A percentile compares a stretch with the other conserved stretches of the same genome.
phyloP scores from a whole-genome alignment of 2,113 vertebrate species.

The Scatophagus argus region DNA sequence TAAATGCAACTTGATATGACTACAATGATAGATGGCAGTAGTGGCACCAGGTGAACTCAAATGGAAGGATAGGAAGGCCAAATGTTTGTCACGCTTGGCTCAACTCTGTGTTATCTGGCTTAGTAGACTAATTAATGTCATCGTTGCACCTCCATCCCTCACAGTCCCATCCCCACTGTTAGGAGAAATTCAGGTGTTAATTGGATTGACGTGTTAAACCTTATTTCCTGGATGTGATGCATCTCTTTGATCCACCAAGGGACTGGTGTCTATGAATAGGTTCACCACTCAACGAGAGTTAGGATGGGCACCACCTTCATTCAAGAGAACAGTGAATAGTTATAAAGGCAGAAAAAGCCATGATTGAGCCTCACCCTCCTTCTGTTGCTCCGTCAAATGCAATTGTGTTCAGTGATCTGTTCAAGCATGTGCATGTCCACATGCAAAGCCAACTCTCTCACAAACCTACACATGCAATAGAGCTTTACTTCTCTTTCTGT shows the following conservation, averaged over 20 bases:
- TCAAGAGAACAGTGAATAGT: constrained; percentile 33
- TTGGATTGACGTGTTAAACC: constrained; percentile 53
- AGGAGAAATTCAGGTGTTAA: constrained; percentile 50
- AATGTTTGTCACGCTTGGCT: neutral
- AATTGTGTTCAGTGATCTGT: constrained; percentile 60
- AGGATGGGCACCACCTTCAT: neutral
- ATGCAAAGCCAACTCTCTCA: constrained; percentile 27
- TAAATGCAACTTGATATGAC: neutral
- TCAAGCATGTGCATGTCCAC: constrained; percentile 32
- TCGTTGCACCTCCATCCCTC: constrained; percentile 30
- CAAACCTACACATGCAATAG: constrained; percentile 17
- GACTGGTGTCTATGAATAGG: constrained; percentile 31
- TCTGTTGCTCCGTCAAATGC: constrained; percentile 22
- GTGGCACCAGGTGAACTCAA: neutral
- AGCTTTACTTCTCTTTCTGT: constrained; percentile 16
- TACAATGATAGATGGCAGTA: neutral
- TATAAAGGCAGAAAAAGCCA: constrained; percentile 56
- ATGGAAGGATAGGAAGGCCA: neutral
- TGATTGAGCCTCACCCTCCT: constrained; percentile 19
- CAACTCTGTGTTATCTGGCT: constrained; percentile 12
- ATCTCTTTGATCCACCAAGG: constrained; percentile 6
- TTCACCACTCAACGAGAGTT: constrained; percentile 10
- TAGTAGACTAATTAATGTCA: constrained; percentile 38
- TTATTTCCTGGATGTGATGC: constrained; percentile 37
- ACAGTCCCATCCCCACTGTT: constrained; percentile 14